These are phyloP conservation scores for Piaya cayana DNA, from an alignment of 2,113 vertebrate genomes.

Conservation along the genomic window DNA sequence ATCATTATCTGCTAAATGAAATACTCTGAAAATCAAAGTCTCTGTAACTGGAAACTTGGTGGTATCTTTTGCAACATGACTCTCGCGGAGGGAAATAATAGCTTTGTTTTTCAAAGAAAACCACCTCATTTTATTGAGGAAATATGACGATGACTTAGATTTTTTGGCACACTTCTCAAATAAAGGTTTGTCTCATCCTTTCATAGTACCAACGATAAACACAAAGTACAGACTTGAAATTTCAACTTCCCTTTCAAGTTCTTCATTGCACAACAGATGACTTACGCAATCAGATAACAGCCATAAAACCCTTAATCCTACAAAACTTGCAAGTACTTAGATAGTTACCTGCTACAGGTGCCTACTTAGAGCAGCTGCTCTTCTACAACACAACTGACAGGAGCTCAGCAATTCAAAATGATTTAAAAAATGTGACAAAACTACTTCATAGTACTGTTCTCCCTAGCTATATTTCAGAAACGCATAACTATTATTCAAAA, in stretches of 20 bases:
- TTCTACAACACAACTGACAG: background rate
- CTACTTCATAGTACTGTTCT: background rate
- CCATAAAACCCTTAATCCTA: background rate
- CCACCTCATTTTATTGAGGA: background rate
- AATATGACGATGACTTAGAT: background rate
- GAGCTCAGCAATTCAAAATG: background rate
- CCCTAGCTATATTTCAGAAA: background rate
- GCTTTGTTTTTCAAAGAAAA: background rate
- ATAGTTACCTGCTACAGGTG: background rate
- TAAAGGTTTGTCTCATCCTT: background rate
- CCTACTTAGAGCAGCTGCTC: background rate
- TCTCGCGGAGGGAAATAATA: accelerated
- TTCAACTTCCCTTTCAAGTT: background rate
- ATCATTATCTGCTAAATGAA: background rate
- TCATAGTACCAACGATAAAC: background rate
- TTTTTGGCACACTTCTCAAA: background rate
- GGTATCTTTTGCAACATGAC: background rate
- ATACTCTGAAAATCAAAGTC: background rate
- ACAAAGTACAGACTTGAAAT: background rate
- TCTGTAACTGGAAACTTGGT: background rate
- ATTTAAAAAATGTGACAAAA: background rate
- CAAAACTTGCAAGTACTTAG: background rate
- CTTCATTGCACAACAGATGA: background rate
- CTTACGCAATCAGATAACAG: accelerated
- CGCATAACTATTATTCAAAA: background rate